phyloP scores from a whole-genome alignment of 2,888 invertebrate species.

The Leucophenga montana region DNA sequence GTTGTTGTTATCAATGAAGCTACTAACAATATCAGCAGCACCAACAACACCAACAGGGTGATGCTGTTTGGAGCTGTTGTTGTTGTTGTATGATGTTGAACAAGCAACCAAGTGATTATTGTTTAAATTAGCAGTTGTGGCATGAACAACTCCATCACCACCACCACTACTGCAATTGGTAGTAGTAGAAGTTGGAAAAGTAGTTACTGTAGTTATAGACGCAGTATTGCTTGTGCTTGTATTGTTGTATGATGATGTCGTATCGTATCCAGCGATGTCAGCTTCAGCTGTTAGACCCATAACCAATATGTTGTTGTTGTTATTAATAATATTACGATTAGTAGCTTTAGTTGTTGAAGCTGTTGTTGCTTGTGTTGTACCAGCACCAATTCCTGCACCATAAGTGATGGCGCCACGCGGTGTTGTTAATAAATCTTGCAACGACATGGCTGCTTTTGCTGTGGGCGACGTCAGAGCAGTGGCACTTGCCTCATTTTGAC shows the following conservation, averaged over 20 bases:
- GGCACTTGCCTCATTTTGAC: constrained; percentile 76
- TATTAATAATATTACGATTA: constrained; percentile 49
- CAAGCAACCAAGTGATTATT: constrained; percentile 20
- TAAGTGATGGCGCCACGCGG: constrained; percentile 51
- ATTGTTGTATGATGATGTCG: constrained; percentile 37
- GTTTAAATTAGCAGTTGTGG: constrained; percentile 25
- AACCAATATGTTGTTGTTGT: constrained; percentile 55
- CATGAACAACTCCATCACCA: too few species aligned
- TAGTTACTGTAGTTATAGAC: constrained; percentile 69
- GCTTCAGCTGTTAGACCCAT: constrained; percentile 53
- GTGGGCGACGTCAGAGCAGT: constrained; percentile 69
- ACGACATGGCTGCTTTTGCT: constrained; percentile 51
- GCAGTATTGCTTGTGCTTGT: constrained; percentile 52
- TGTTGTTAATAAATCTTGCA: constrained; percentile 68
- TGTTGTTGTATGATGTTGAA: constrained; percentile 10
- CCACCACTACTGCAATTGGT: constrained; percentile 10
- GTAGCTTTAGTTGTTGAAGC: constrained; percentile 39
- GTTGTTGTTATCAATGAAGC: constrained; percentile 14
- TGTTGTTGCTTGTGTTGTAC: constrained; percentile 35
- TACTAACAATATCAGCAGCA: constrained; percentile 33
- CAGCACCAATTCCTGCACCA: constrained; percentile 45
- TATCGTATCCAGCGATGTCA: constrained; percentile 38
- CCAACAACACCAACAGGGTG: constrained; percentile 10
- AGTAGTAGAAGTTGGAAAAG: constrained; percentile 68
- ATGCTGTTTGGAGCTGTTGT: constrained; percentile 28